These are phyloP conservation scores for Busseola fusca DNA, from an alignment of 2,888 invertebrate genomes.

Conservation along the genomic window DNA sequence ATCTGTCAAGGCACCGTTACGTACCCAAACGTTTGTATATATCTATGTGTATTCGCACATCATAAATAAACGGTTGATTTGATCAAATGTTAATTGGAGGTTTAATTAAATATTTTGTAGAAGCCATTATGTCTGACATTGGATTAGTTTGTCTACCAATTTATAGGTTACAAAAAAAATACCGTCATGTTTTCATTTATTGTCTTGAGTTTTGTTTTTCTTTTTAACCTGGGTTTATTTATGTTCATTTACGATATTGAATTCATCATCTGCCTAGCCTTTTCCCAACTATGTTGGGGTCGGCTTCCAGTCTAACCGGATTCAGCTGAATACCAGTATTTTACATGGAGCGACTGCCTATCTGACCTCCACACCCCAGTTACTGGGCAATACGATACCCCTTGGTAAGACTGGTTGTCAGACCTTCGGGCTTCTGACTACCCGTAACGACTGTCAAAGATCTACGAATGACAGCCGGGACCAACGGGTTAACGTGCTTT, in stretches of 20 bases:
- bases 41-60: slow-evolving; percentile 22
- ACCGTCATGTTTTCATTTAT: slow-evolving; percentile 1
- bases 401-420: no score
- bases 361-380: no score
- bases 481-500: no score
- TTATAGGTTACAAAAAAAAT: slow-evolving; percentile 10
- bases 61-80: slow-evolving; percentile 36
- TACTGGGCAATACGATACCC: no score
- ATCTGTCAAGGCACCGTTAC: slow-evolving; percentile 68
- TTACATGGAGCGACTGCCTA: no score
- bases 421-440: no score
- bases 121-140: slow-evolving; percentile 20
- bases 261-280: no score
- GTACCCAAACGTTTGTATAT: slow-evolving; percentile 10
- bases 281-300: no score
- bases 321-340: no score
- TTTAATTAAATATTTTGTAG: slow-evolving; percentile 25
- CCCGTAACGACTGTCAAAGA: no score
- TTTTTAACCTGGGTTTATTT: neutral
- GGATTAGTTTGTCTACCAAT: slow-evolving; percentile 16
- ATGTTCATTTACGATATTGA: neutral
- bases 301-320: no score
- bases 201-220: neutral
- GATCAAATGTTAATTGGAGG: slow-evolving; percentile 31
- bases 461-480: no score